phyloP scores from a whole-genome alignment of 2,797 vertebrate genomes.

The Pitangus sulphuratus region DNA sequence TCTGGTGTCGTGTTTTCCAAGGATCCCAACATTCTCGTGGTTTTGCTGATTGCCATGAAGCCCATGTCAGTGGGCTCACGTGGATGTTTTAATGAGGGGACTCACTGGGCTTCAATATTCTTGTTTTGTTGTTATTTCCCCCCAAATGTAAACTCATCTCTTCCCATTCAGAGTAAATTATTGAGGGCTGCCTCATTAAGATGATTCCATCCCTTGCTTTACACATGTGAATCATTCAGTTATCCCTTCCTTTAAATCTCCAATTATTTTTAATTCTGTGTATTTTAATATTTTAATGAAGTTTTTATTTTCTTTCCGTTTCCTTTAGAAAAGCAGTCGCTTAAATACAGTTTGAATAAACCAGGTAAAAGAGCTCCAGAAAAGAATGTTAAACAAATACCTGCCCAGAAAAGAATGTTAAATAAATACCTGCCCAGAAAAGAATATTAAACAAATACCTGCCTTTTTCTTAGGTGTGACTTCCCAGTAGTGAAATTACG shows the following conservation, averaged over 20 bases:
- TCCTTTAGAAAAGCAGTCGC: not conserved
- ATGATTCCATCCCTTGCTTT: not conserved
- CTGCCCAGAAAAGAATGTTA: not conserved
- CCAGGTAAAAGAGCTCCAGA: not conserved
- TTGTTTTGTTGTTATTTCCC: not conserved
- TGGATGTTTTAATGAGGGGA: not conserved
- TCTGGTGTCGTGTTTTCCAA: not conserved
- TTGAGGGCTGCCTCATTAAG: not conserved
- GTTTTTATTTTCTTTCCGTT: not conserved
- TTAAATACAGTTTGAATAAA: not conserved
- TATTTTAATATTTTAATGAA: not conserved
- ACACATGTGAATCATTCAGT: not conserved
- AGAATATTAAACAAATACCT: not conserved
- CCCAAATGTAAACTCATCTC: not conserved
- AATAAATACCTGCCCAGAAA: not conserved
- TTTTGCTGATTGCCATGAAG: not conserved
- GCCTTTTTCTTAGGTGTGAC: not conserved
- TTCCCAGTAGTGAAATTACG: too few relatives aligned
- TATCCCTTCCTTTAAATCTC: not conserved
- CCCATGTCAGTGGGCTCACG: not conserved
- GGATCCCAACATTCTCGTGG: not conserved
- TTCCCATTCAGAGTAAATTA: not conserved
- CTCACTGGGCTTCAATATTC: not conserved
- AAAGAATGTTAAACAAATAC: not conserved
- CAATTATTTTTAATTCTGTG: not conserved